Evolutionary conservation across 1,140 invertebrate species (phyloP), one percentile per base, ranked within the genome.

Genomic region (Saccostrea glomerata): DNA sequence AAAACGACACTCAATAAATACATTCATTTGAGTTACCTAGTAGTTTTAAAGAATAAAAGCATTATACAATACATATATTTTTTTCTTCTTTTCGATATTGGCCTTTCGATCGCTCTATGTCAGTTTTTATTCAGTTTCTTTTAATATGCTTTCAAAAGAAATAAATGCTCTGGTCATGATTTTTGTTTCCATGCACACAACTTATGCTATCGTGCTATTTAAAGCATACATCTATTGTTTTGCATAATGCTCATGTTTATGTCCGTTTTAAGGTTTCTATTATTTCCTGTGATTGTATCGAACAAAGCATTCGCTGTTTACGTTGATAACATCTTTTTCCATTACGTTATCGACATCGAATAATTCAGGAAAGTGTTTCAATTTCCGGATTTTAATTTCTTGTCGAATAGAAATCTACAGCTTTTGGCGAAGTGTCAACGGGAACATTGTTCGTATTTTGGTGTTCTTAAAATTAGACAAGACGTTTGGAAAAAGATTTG

Each of bases 351-450:
- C 70, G 70, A 25, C 70, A 15, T 77, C 25, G 70, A 36, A 25
- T 77, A 13, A 77, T 77, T 77, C 70, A 77, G 70, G 25, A 30
- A 77, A 77, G 70, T 77, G 70, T 77, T 77, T 77, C 70, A 77
- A 77, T 77, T 77, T 77, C 70, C 70, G 70, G 70, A 77, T 77
- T 77, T 77, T 77, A 77, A 73, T 77, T 77, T 77, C 70, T 77
- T 77, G 70, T 77, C 70, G 70, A 77, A 77, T 30, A 77, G 15
- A 36, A 30, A 30, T 77, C 70, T 36, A 25, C 7, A 77, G 70
- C 25, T 77, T 36, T 77, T 77, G 70, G 70, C 30, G 9, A 30
- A 13, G 70, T 77, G 30, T 30, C 70, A 77, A 77, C n/a, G 15
- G 30, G 25, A 25, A 30, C 4, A 30, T 15, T 13, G 25, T 30